Conservation (phyloP, 2,888 invertebrate species). For the Coleophora deauratella region DNA sequence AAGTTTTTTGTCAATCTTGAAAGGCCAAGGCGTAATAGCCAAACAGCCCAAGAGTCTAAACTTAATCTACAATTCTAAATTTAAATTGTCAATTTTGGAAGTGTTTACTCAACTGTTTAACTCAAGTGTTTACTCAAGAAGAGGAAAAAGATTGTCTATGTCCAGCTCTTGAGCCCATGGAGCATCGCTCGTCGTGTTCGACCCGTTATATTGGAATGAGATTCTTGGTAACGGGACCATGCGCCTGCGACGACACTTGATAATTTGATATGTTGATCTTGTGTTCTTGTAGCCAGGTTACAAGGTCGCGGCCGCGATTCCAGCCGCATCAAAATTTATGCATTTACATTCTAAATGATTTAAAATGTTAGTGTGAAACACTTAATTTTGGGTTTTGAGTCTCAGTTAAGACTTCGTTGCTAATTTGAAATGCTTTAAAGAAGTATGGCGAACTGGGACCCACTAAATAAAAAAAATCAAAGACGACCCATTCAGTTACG, state of each 20-base stretch:
- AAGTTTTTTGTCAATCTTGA: no score
- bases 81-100: conserved; percentile 14
- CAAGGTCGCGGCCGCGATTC: conserved; percentile 18
- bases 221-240: conserved; percentile 45
- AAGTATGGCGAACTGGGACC: no score
- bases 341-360: no score
- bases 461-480: no score
- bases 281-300: conserved; percentile 15
- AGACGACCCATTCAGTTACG: no score
- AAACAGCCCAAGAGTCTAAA: no score
- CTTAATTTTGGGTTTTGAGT: no score
- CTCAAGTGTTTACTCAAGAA: no score
- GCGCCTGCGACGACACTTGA: conserved; percentile 18
- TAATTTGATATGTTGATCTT: conserved; percentile 12
- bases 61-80: conserved; percentile 2
- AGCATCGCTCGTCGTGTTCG: conserved; percentile 16
- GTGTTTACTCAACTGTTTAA: not conserved
- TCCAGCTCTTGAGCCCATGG: conserved; percentile 21
- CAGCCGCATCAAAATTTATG: not conserved
- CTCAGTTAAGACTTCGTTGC: no score
- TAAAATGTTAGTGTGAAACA: no score
- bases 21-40: no score
- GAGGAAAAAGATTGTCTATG: not conserved
- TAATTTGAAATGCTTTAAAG: no score
- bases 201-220: conserved; percentile 42